Base-by-base conservation (phyloP, 2,797 vertebrate species). In the Gymnopithys bicolor region DNA sequence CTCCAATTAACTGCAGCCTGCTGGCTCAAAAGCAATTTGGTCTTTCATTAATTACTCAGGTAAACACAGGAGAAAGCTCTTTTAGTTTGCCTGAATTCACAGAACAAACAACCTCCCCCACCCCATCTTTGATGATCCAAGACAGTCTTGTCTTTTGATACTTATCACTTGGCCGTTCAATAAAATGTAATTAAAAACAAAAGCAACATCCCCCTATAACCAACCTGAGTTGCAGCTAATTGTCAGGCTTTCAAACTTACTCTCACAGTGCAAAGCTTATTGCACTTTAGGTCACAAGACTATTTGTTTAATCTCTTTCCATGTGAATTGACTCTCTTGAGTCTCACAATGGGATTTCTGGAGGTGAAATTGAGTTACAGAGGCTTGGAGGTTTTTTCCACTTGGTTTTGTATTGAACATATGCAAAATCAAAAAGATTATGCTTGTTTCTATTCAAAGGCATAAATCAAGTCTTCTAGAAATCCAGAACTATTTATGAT, bases 61-160 rank as follows among this genome's bases (percentile, higher is more conserved):
- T 88, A 95, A 94, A 80, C 90, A 85, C 14, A 81, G 77, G 68
- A 93, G 93, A 89, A 95, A 68, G 51, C 90, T 59, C 64, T 84
- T 78, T 53, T 81, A 76, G 78, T 93, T 94, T 94, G 81, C 56
- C 70, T 89, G 70, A 90, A 63, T 66, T 95, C 76, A 84, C 75
- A 74, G 69, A 97, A 78, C 64, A 96, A 95, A 86, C 83, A 91
- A 59, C 77, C 64, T 83, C 71, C 64, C 69, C 76, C 18, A 4
- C 35, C 71, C 63, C 18, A 4, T 55, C 84, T 97, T 96, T 96
- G 94, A 97, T 96, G 90, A 96, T 97, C 84, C 96, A 97, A 97
- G 93, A 68, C 88, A 91, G 70, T 87, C 82, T 95, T 96, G 89
- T 92, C 49, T 93, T 97, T 95, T 97, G 81, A 97, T 96, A 96